Conservation (phyloP, 2,888 invertebrate genomes). For the Spodoptera littoralis region DNA sequence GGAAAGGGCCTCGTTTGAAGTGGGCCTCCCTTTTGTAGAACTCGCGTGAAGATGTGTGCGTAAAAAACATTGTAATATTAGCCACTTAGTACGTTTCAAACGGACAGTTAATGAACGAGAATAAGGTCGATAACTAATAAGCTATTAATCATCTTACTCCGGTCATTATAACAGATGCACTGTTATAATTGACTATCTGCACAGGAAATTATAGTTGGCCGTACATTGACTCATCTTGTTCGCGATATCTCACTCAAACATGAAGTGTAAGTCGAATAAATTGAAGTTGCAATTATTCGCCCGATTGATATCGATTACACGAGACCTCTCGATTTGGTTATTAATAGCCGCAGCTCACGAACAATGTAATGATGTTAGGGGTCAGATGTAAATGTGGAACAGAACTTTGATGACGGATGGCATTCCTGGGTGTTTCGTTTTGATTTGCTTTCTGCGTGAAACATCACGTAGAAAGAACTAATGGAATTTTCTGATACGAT, state of each 20-base stretch:
- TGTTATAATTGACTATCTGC: conserved; percentile 61
- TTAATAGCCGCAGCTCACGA: conserved; percentile 39
- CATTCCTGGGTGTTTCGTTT: conserved; percentile 16
- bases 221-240: conserved; percentile 62
- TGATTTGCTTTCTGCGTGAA: conserved; percentile 13
- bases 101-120: conserved; percentile 33
- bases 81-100: conserved; percentile 32
- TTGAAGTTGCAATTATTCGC: conserved; percentile 29
- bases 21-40: conserved; percentile 28
- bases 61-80: conserved; percentile 29
- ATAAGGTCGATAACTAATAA: conserved; percentile 53
- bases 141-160: conserved; percentile 58
- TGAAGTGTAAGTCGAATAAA: conserved; percentile 34
- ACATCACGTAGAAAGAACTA: conserved; percentile 22
- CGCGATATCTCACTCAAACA: conserved; percentile 35
- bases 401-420: conserved; percentile 30
- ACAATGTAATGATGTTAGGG: conserved; percentile 25
- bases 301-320: conserved; percentile 36
- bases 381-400: conserved; percentile 32
- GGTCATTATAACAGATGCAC: conserved; percentile 56
- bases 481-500: conserved; percentile 34
- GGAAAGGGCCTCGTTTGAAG: conserved; percentile 39
- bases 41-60: conserved; percentile 14
- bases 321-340: conserved; percentile 34
- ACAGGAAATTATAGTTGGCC: conserved; percentile 63